Base-by-base conservation (phyloP, 2,113 vertebrate genomes). In the Ivindomyrus marchei region DNA sequence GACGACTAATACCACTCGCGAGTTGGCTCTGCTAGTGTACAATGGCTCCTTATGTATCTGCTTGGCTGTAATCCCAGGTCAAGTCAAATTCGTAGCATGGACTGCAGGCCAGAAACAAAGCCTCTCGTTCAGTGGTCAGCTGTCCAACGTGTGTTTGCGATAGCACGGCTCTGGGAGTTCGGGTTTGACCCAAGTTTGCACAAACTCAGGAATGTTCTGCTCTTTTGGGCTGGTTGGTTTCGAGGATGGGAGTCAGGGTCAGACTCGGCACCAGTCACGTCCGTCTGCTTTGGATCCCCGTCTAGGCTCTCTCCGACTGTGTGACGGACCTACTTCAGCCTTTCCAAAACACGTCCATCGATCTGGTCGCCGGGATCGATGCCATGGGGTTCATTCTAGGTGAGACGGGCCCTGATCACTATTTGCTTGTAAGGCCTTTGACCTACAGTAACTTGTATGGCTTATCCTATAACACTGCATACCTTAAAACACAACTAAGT, bases 311-410 rank as follows among this genome's bases (percentile, higher is more conserved):
- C 77, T 94, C 95, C 91, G 96, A 98, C 91, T 98, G 97, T 1
- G 89, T 96, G 90, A 88, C 94, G 1, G 97, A 98, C 89, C 95
- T 98, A 89, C 94, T 97, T 87, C 92, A 91, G 85, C 96, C 96
- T 42, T 98, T 98, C 94, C 91, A 92, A 56, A 93, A 92, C 0
- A 95, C 97, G 21, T 7, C 89, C 88, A 95, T 98, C 0, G 97
- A 98, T 92, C 89, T 97, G 92, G 96, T 98, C 90, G 96, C 94
- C 0, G 97, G 97, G 31, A 97, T 98, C 0, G 97, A 98, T 1
- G 97, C 97, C 90, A 98, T 98, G 97, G 97, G 97, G 89, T 98
- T 98, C 90, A 96, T 98, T 90, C 94, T 98, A 7, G 97, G 97
- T 98, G 94, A 94, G 31, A 7, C 2, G 1, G 36, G 15, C 31